These are phyloP conservation scores for Phania funesta DNA, from an alignment of 2,888 invertebrate genomes.

Conservation along the genomic window DNA sequence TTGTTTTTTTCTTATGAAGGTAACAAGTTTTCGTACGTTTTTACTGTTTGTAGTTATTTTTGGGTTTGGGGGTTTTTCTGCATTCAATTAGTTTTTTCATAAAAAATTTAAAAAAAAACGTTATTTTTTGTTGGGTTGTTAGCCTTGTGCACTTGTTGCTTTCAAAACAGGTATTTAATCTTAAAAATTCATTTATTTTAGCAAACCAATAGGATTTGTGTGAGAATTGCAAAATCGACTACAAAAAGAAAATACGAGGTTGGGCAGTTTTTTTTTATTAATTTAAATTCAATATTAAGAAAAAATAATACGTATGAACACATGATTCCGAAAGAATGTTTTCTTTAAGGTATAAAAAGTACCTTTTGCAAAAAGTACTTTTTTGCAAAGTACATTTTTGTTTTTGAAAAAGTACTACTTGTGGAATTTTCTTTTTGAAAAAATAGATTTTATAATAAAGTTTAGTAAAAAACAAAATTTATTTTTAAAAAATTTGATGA, in stretches of 20 bases:
- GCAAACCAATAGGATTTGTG: constrained; percentile 12
- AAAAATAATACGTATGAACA: too few relatives aligned
- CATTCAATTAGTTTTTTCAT: constrained; percentile 5
- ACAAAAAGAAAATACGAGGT: background rate
- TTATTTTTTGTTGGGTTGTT: background rate
- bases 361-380: too few relatives aligned
- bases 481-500: too few relatives aligned
- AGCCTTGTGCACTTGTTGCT: constrained; percentile 57
- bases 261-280: too few relatives aligned
- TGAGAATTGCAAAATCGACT: constrained; percentile 14
- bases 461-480: background rate
- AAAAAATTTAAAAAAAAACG: constrained; percentile 17
- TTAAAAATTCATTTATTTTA: constrained; percentile 24
- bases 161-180: constrained; percentile 55
- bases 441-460: background rate
- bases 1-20: constrained; percentile 13
- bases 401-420: too few relatives aligned
- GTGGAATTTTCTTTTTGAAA: too few relatives aligned
- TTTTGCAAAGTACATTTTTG: too few relatives aligned
- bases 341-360: too few relatives aligned
- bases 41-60: constrained; percentile 16
- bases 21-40: constrained; percentile 40
- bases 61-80: constrained; percentile 38
- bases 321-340: too few relatives aligned
- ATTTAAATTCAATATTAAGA: too few relatives aligned